A percentile compares a stretch with the other conserved stretches of the same genome.
These are phyloP conservation scores for Gryllus longicercus DNA, from an alignment of 2,888 invertebrate species.

Conservation along the genomic window DNA sequence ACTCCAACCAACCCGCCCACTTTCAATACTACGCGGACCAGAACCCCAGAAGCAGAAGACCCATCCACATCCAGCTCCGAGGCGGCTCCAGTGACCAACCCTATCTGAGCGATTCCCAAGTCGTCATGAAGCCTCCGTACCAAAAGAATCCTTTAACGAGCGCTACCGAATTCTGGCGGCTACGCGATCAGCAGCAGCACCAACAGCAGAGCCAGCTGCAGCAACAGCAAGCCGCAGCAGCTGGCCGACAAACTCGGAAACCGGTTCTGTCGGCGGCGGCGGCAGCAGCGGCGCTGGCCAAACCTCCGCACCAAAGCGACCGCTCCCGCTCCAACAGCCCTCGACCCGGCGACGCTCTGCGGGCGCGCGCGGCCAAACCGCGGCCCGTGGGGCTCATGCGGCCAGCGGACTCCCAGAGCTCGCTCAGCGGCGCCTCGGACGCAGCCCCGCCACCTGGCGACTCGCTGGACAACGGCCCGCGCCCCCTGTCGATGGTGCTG, in stretches of 20 bases:
- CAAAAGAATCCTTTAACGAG: constrained; percentile 31
- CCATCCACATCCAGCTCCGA: constrained; percentile 58
- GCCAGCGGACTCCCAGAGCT: constrained; percentile 34
- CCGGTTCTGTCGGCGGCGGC: not conserved
- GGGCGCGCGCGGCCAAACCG: not conserved
- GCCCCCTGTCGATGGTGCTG: constrained; percentile 42
- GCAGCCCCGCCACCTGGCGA: constrained; percentile 30
- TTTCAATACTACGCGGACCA: constrained; percentile 69
- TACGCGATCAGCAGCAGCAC: constrained; percentile 27
- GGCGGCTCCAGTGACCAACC: constrained; percentile 42
- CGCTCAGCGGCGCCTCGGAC: constrained; percentile 35
- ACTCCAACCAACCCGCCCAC: constrained; percentile 26
- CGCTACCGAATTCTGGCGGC: constrained; percentile 41
- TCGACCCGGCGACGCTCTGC: constrained; percentile 24
- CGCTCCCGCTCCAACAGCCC: constrained; percentile 36
- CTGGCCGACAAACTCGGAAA: not conserved
- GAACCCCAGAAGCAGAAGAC: constrained; percentile 67
- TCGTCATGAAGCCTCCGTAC: constrained; percentile 38
- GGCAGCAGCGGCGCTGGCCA: constrained; percentile 12
- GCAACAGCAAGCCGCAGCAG: not conserved
- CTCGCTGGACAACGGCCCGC: constrained; percentile 21
- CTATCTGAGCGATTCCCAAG: constrained; percentile 54
- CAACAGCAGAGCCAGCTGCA: not conserved
- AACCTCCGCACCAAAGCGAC: constrained; percentile 26
- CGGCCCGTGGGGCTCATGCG: constrained; percentile 27